Conservation (phyloP, 2,113 vertebrate genomes). For the Bubo scandiacus region DNA sequence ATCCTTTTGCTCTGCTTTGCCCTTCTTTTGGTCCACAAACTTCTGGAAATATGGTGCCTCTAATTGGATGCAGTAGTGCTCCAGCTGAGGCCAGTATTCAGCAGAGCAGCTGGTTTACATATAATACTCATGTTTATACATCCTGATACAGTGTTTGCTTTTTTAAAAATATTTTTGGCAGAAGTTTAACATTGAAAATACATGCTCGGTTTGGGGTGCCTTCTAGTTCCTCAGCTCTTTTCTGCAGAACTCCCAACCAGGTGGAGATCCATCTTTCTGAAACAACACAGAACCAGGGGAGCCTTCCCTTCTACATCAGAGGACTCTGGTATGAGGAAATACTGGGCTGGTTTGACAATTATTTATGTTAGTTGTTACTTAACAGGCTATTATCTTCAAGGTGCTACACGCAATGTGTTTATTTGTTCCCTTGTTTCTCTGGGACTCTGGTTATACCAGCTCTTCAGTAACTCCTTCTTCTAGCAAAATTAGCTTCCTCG, state of each 20-base stretch:
- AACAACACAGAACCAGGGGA: not conserved
- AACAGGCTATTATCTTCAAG: not conserved
- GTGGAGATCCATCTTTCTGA: not conserved
- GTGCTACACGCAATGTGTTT: accelerated
- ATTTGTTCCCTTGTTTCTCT: not conserved
- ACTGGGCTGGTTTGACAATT: not conserved
- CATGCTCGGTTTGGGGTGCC: not conserved
- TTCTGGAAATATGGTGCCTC: conserved; percentile 23
- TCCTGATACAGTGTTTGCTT: conserved; percentile 32
- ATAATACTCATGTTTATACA: conserved; percentile 53
- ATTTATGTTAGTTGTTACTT: not conserved
- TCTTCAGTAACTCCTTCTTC: not conserved
- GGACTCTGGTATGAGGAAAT: not conserved
- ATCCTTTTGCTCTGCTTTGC: not conserved
- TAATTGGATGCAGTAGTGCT: conserved; percentile 50
- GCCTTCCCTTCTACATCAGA: not conserved
- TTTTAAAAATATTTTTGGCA: conserved; percentile 40
- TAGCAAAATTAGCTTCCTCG: not conserved
- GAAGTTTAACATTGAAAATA: conserved; percentile 15
- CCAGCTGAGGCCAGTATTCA: conserved; percentile 13
- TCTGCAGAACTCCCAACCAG: not conserved
- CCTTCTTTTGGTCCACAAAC: not conserved
- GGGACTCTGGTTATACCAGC: not conserved
- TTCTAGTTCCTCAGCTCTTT: not conserved
- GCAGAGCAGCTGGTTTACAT: conserved; percentile 54